These are phyloP conservation scores for Empis livida DNA, from an alignment of 2,888 invertebrate species.

Conservation along the genomic window DNA sequence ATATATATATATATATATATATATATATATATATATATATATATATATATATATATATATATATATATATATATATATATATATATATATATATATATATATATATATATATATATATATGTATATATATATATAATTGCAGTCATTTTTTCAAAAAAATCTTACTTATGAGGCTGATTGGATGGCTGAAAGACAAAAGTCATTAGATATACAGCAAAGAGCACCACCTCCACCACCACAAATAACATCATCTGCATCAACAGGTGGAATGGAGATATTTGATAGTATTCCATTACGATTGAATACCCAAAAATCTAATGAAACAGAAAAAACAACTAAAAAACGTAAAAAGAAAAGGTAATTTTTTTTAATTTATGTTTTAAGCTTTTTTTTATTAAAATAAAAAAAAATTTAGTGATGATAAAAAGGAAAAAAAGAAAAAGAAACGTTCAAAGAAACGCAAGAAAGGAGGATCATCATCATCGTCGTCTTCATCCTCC, in stretches of 20 bases:
- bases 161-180: conserved; percentile 81
- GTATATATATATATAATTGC: conserved; percentile 13
- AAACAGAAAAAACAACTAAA: conserved; percentile 37
- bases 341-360: conserved; percentile 47
- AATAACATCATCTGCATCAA: conserved; percentile 20
- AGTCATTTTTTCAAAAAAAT: conserved; percentile 73
- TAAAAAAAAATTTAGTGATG: conserved; percentile 15
- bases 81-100: too few species aligned
- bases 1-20: too few species aligned
- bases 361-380: conserved; percentile 3
- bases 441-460: conserved; percentile 39
- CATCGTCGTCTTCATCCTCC: conserved; percentile 17
- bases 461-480: conserved; percentile 23
- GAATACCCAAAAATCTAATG: conserved; percentile 19
- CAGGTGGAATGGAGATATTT: conserved; percentile 14
- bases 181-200: conserved; percentile 67
- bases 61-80: too few species aligned
- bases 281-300: conserved; percentile 15
- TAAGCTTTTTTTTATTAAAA: too few species aligned
- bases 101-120: too few species aligned
- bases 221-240: conserved; percentile 19
- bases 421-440: conserved; percentile 39
- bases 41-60: too few species aligned
- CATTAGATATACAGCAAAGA: conserved; percentile 42
- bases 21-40: too few species aligned